Evolutionary conservation across 2,797 vertebrate genomes (phyloP).

Genomic region (Rhinophrynus dorsalis): DNA sequence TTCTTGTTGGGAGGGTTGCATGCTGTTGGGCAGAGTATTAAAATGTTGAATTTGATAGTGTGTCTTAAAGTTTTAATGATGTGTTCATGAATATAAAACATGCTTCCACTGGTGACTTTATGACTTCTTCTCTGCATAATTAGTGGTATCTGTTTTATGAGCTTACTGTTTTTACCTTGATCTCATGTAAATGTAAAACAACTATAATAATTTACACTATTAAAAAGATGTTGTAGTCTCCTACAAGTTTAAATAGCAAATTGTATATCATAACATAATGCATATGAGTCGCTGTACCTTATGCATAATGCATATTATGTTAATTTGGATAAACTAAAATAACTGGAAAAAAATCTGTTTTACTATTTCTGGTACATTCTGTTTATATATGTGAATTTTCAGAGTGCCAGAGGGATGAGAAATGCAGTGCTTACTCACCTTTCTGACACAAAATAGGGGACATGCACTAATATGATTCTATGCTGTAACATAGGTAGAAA

Average conservation of each 20-base stretch:
- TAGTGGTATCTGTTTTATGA: conserved; percentile 83
- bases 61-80: conserved; percentile 81
- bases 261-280: conserved; percentile 35
- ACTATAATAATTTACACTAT: conserved; percentile 76
- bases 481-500: too few relatives aligned
- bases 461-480: too few relatives aligned
- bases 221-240: conserved; percentile 58
- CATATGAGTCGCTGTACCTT: neutral
- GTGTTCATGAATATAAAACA: conserved; percentile 82
- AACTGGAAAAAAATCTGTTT: neutral
- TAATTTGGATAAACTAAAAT: neutral
- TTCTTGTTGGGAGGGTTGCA: conserved; percentile 76
- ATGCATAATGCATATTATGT: neutral
- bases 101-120: conserved; percentile 73
- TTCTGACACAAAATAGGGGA: too few relatives aligned
- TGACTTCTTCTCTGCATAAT: conserved; percentile 79
- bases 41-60: conserved; percentile 79
- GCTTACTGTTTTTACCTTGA: conserved; percentile 77
- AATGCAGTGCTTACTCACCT: too few relatives aligned
- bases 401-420: too few relatives aligned
- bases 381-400: too few relatives aligned
- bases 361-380: too few relatives aligned
- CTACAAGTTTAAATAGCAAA: conserved; percentile 50
- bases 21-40: conserved; percentile 73
- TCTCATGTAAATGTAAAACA: conserved; percentile 76